These are phyloP conservation scores for Clunio marinus DNA, from an alignment of 2,888 invertebrate genomes.

Conservation along the genomic window DNA sequence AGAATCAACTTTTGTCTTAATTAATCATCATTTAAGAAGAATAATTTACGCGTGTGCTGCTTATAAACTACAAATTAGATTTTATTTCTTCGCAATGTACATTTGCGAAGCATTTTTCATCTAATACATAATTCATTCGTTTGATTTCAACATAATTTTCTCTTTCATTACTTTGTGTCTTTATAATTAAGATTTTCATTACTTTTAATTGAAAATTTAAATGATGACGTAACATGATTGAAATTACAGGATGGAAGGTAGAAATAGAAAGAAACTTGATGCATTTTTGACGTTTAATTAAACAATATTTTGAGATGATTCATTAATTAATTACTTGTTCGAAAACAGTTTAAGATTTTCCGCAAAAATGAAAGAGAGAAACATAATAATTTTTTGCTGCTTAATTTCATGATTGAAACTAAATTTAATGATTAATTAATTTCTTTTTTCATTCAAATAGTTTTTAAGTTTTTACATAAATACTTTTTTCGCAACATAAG, in stretches of 20 bases:
- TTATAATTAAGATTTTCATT: constrained; percentile 1
- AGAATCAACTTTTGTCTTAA: no score
- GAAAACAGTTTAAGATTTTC: no score
- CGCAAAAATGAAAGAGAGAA: no score
- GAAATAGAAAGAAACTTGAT: neutral
- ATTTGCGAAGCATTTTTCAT: no score
- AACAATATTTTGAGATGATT: neutral
- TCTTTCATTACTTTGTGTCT: neutral
- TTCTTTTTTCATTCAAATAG: neutral
- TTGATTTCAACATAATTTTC: neutral
- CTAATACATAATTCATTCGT: no score
- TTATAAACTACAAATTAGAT: constrained; percentile 6
- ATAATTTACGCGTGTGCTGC: constrained; percentile 19
- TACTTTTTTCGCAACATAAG: constrained; percentile 10
- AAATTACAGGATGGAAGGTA: neutral
- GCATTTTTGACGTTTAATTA: neutral
- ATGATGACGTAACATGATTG: neutral
- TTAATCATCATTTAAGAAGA: constrained; percentile 14
- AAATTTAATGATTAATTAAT: neutral
- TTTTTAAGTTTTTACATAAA: neutral
- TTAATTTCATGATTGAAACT: neutral
- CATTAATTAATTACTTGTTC: neutral
- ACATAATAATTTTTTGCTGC: neutral
- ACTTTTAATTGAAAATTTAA: no score
- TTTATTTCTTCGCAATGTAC: no score